Evolutionary conservation across 2,888 invertebrate species (phyloP), one percentile per base, ranked within the genome.

Genomic region (Cenopis cana): DNA sequence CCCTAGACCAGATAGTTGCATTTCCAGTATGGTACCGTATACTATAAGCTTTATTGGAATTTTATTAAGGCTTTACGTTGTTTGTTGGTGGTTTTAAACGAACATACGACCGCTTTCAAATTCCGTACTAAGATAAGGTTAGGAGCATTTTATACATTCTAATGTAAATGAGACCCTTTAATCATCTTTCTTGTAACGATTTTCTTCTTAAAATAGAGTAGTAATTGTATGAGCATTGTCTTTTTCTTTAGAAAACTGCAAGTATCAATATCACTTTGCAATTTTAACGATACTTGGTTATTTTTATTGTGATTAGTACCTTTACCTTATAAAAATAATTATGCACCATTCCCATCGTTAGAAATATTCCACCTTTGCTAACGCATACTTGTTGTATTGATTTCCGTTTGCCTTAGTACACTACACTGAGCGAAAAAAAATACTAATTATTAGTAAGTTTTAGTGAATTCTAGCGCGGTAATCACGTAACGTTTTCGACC

Each of bases 1-100:
- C 83, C 85, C 86, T 84, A 82, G 85, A 90, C 81, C 87, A 90
- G 90, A 91, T 91, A 91, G 91, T 89, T 90, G 90, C 90, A 91
- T 92, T 91, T 89, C 88, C 86, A 88, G 86, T 88, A 82, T 85
- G 85, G 82, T 87, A 78, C 57, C 29, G 49, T 57, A 17, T 64
- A 67, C 52, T 83, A 82, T 88, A 88, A 87, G 85, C 88, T 87
- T 88, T 90, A 84, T 81, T 79, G 79, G 81, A 85, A 85, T 89
- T 90, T 89, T 88, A 89, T 86, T 89, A 88, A 87, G 87, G 85
- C 85, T 85, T 84, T 85, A 87, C 88, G 85, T 84, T 87, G 86
- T 87, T 85, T 83, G 82, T 78, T 80, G 77, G 80, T 79, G 78
- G 83, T 17, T 82, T 79, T 76, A 77, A 79, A 77, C 77, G 77